Conservation (phyloP, 1,140 invertebrate species). For the Scaptodrosophila lebanonensis region DNA sequence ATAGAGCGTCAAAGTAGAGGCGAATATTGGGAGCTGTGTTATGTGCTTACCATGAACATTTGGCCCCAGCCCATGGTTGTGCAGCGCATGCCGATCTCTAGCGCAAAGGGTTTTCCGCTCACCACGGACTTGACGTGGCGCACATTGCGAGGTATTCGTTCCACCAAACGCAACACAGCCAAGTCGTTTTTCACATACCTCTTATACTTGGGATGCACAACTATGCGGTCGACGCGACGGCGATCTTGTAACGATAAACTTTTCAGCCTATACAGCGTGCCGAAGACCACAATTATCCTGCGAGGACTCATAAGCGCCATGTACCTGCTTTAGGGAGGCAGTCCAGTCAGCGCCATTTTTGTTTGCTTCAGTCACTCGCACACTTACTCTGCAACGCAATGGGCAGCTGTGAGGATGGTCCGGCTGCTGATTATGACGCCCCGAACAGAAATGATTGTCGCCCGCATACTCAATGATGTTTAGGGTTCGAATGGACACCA, state of each 20-base stretch:
- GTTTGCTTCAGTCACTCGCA: background rate
- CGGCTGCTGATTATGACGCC: slow-evolving; percentile 46
- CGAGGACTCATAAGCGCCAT: slow-evolving; percentile 39
- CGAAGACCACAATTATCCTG: slow-evolving; percentile 34
- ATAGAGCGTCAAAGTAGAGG: background rate
- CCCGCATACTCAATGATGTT: slow-evolving; percentile 21
- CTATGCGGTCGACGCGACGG: slow-evolving; percentile 14
- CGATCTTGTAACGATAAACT: background rate
- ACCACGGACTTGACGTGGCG: slow-evolving; percentile 17
- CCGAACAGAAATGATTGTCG: slow-evolving; percentile 53
- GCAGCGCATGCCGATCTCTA: background rate
- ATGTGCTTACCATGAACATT: slow-evolving; percentile 29
- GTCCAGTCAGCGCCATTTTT: background rate
- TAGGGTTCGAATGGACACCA: slow-evolving; percentile 47
- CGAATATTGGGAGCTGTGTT: too few species aligned
- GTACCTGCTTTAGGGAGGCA: slow-evolving; percentile 16
- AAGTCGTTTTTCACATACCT: slow-evolving; percentile 36
- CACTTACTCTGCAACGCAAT: slow-evolving; percentile 54
- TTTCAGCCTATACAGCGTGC: background rate
- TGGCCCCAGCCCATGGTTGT: slow-evolving; percentile 52
- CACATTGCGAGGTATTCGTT: slow-evolving; percentile 18
- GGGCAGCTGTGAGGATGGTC: slow-evolving; percentile 44
- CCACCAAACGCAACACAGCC: slow-evolving; percentile 20
- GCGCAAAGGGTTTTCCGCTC: background rate
- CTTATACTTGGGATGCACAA: slow-evolving; percentile 36